Percentiles rank a stretch among this genome's conserved stretches.
Evolutionary conservation across 2,888 invertebrate genomes (phyloP).

Genomic region (Lithodes maja): DNA sequence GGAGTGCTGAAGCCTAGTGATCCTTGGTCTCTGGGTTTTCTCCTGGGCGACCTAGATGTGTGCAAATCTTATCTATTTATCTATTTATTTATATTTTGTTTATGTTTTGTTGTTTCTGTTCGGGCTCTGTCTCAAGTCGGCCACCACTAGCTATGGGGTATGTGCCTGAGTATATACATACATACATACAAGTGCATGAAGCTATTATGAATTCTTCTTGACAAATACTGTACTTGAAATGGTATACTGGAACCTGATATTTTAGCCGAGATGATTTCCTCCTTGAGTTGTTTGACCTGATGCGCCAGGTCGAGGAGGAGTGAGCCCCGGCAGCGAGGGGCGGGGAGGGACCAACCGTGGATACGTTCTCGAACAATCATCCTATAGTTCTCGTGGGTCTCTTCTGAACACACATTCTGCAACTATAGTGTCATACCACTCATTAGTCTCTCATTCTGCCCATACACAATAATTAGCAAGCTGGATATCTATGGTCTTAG

Average conservation of each 20-base stretch:
- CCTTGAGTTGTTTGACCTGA: constrained; percentile 89
- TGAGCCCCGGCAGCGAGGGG: constrained; percentile 89
- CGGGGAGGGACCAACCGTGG: constrained; percentile 84
- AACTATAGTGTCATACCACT: constrained; percentile 76
- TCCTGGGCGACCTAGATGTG: too few relatives aligned
- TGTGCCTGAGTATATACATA: not conserved
- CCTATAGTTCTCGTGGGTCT: constrained; percentile 73
- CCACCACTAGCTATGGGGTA: not conserved
- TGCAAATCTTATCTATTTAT: too few relatives aligned
- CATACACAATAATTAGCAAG: not conserved
- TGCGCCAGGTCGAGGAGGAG: constrained; percentile 89
- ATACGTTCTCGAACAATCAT: constrained; percentile 87
- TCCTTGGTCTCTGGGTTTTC: too few relatives aligned
- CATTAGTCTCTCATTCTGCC: too few relatives aligned
- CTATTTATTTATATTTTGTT: not conserved
- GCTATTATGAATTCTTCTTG: not conserved
- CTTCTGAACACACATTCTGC: constrained; percentile 83
- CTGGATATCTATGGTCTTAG: not conserved
- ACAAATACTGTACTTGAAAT: too few relatives aligned
- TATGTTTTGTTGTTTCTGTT: not conserved
- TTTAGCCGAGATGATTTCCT: constrained; percentile 79
- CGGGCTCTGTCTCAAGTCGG: not conserved
- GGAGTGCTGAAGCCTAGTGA: too few relatives aligned
- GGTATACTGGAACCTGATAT: constrained; percentile 45
- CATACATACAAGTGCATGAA: not conserved